Conservation (phyloP, 2,797 vertebrate genomes). For the Vultur gryphus region DNA sequence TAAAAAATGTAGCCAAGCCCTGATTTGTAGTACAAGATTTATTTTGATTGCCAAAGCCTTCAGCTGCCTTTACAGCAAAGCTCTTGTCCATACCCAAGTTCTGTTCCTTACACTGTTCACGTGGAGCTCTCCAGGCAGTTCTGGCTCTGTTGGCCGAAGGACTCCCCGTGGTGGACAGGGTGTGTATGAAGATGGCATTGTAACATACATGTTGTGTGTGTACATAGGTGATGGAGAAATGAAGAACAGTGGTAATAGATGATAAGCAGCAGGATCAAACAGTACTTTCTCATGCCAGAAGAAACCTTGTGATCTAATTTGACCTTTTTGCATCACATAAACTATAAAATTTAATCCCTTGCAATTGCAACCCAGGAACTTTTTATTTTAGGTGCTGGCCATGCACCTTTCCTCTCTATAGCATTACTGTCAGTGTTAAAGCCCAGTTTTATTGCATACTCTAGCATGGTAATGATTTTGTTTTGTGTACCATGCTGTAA, state of each 20-base stretch:
- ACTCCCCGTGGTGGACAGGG: rapidly evolving
- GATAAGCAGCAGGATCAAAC: background rate
- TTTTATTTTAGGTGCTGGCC: background rate
- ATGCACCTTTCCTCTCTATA: background rate
- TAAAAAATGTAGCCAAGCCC: background rate
- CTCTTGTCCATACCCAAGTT: background rate
- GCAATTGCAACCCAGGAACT: rapidly evolving
- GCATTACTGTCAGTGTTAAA: background rate
- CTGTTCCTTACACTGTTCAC: rapidly evolving
- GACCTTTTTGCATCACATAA: background rate
- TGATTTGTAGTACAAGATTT: background rate
- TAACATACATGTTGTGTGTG: rapidly evolving
- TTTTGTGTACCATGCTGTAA: background rate
- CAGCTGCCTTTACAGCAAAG: background rate
- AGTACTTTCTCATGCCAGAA: background rate
- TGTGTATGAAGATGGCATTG: background rate
- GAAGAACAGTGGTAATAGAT: background rate
- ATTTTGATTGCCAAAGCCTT: background rate
- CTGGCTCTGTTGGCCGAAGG: rapidly evolving
- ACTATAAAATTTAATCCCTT: background rate
- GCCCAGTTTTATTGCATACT: background rate
- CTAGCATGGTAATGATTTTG: background rate
- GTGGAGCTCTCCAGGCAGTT: background rate
- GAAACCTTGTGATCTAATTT: background rate
- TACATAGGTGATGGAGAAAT: background rate